Conservation (phyloP, 2,888 invertebrate species). For the Eristalis intricaria region DNA sequence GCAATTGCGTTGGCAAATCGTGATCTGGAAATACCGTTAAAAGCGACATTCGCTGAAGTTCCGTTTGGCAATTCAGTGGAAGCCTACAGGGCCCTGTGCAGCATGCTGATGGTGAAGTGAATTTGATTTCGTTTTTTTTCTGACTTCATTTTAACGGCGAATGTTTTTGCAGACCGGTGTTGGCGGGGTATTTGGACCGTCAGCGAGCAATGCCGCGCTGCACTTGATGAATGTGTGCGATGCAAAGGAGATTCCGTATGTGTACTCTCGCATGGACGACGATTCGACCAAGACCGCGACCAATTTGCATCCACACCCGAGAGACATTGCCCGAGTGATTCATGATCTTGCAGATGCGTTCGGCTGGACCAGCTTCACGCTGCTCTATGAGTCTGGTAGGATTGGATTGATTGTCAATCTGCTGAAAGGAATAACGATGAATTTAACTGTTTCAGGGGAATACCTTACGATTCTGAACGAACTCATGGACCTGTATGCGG, state of each 20-base stretch:
- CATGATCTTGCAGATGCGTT: slow-evolving; percentile 87
- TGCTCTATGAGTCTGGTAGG: slow-evolving; percentile 83
- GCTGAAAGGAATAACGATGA: background rate
- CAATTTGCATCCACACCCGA: slow-evolving; percentile 88
- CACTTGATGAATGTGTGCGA: slow-evolving; percentile 92
- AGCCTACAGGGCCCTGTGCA: slow-evolving; percentile 82
- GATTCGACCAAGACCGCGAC: slow-evolving; percentile 83
- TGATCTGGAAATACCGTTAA: slow-evolving; percentile 76
- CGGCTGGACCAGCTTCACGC: slow-evolving; percentile 92
- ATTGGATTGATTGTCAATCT: background rate
- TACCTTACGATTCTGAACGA: slow-evolving; percentile 88
- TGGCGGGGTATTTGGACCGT: slow-evolving; percentile 92
- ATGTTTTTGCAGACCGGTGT: slow-evolving; percentile 84
- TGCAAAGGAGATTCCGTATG: slow-evolving; percentile 91
- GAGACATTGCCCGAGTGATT: slow-evolving; percentile 84
- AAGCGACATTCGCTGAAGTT: slow-evolving; percentile 77
- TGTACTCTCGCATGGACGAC: slow-evolving; percentile 88
- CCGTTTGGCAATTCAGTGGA: slow-evolving; percentile 83
- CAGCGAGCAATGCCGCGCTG: slow-evolving; percentile 85
- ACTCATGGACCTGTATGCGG: slow-evolving; percentile 86
- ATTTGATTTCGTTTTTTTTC: background rate
- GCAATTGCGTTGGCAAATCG: slow-evolving; percentile 78
- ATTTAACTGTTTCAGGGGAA: slow-evolving; percentile 74
- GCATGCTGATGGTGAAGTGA: slow-evolving; percentile 82
- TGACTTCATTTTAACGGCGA: background rate